These are phyloP conservation scores for Eupithecia abbreviata DNA, from an alignment of 2,888 invertebrate species.

Conservation along the genomic window DNA sequence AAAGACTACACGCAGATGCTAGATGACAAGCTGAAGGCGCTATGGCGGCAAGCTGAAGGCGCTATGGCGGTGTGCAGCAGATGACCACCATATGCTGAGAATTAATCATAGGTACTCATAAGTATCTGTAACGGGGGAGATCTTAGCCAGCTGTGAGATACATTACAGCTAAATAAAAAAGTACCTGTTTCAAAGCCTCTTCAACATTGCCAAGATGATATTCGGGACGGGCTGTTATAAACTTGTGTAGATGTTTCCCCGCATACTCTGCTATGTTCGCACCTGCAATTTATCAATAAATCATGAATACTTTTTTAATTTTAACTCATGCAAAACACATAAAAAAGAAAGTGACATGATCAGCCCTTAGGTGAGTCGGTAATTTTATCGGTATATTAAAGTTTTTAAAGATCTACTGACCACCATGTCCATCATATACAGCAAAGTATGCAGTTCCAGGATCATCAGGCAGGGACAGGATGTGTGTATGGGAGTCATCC, in stretches of 20 bases:
- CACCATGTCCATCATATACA: constrained; percentile 98
- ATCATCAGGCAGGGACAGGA: constrained; percentile 96
- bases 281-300: constrained; percentile 74
- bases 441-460: constrained; percentile 97
- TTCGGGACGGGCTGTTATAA: constrained; percentile 91
- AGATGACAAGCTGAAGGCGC: too few relatives aligned
- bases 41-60: too few relatives aligned
- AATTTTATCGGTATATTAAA: too few relatives aligned
- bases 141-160: background rate
- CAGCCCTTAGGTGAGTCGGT: too few relatives aligned
- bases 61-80: too few relatives aligned
- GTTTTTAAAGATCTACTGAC: constrained; percentile 65
- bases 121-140: background rate
- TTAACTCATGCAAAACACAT: too few relatives aligned
- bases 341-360: too few relatives aligned
- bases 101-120: too few relatives aligned
- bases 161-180: background rate
- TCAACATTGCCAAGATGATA: constrained; percentile 93
- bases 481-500: constrained; percentile 99
- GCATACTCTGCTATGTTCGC: constrained; percentile 97
- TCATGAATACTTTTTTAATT: too few relatives aligned
- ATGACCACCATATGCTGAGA: too few relatives aligned
- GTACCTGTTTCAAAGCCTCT: constrained; percentile 92
- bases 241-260: constrained; percentile 97
- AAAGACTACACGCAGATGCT: too few relatives aligned